phyloP scores from a whole-genome alignment of 2,888 invertebrate genomes.

The Sarcophaga rosellei region DNA sequence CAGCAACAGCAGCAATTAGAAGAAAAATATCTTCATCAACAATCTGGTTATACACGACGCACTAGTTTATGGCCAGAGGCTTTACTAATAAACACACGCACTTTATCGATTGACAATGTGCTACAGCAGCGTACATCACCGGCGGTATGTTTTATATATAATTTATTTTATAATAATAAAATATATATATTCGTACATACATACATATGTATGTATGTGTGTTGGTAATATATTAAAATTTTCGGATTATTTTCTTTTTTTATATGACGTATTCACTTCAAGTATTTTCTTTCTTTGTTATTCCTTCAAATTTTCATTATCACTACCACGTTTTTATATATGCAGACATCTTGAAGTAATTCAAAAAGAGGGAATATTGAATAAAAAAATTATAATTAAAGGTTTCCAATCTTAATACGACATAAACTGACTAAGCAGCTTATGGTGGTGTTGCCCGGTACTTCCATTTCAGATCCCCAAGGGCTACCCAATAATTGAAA shows the following conservation, averaged over 20 bases:
- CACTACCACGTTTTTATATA: conserved; percentile 24
- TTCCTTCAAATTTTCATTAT: not conserved
- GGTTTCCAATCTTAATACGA: too few relatives aligned
- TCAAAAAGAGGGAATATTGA: too few relatives aligned
- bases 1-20: not conserved
- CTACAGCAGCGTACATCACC: conserved; percentile 26
- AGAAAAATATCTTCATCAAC: not conserved
- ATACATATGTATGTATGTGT: not conserved
- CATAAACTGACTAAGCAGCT: too few relatives aligned
- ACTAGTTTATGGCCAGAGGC: conserved; percentile 62
- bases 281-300: not conserved
- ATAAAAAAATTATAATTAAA: too few relatives aligned
- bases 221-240: conserved; percentile 1
- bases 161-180: not conserved
- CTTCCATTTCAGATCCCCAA: too few relatives aligned
- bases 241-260: conserved; percentile 7
- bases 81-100: conserved; percentile 57
- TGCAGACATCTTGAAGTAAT: not conserved
- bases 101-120: conserved; percentile 40
- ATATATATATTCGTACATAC: not conserved
- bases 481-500: too few relatives aligned
- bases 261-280: conserved; percentile 41
- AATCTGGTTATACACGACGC: conserved; percentile 4
- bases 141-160: conserved; percentile 50
- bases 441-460: too few relatives aligned